phyloP scores from a whole-genome alignment of 2,113 vertebrate species.

The Pontoporia blainvillei region DNA sequence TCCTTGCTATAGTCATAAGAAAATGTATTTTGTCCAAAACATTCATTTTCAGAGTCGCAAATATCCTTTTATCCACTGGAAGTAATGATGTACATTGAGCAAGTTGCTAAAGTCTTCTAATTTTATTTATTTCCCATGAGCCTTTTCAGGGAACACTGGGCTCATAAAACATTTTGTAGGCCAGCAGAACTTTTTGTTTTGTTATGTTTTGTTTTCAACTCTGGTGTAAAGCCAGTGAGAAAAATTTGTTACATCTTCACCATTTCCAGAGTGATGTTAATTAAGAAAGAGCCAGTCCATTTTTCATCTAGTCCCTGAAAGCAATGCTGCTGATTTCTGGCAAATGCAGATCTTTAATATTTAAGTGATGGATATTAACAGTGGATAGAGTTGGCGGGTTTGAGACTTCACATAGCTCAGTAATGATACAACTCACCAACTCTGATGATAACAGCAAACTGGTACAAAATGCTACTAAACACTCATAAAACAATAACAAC shows the following conservation, averaged over 20 bases:
- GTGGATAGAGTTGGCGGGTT: not conserved
- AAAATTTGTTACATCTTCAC: not conserved
- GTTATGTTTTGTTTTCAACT: constrained; percentile 10
- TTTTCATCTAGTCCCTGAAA: not conserved
- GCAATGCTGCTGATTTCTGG: not conserved
- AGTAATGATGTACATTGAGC: not conserved
- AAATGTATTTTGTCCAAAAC: not conserved
- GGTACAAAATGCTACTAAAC: not conserved
- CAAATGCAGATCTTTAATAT: not conserved
- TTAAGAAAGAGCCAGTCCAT: not conserved
- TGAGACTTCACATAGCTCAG: not conserved
- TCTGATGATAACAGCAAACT: not conserved
- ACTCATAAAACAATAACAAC: not conserved
- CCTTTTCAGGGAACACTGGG: not conserved
- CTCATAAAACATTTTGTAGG: constrained; percentile 41
- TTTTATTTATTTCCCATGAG: constrained; percentile 40
- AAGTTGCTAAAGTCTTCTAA: not conserved
- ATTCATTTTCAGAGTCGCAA: constrained; percentile 34
- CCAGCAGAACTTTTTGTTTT: not conserved
- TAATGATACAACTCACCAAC: not conserved
- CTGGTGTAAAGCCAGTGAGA: not conserved
- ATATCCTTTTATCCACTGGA: not conserved
- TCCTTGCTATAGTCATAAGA: not conserved
- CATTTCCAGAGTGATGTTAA: not conserved
- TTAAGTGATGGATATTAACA: not conserved